Conservation (phyloP, 2,113 vertebrate species). For the Callionymus lyra region DNA sequence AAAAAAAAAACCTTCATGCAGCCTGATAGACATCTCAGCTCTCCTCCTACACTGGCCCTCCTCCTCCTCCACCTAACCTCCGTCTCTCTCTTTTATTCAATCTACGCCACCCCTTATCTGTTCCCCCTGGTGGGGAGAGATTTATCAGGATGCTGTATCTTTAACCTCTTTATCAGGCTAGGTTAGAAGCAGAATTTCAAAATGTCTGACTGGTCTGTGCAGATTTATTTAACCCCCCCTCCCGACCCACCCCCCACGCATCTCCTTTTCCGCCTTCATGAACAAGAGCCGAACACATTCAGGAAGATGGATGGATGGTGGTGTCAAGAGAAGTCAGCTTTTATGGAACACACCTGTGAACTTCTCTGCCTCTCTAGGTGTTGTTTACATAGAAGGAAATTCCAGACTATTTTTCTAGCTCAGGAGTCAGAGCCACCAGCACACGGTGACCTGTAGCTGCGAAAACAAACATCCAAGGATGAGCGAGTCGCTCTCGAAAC, state of each 20-base stretch:
- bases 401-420: conserved; percentile 18
- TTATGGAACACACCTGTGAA: conserved; percentile 35
- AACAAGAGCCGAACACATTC: conserved; percentile 35
- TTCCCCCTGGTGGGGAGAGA: conserved; percentile 75
- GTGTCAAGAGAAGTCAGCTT: background rate
- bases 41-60: conserved; percentile 31
- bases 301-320: background rate
- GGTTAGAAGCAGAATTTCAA: conserved; percentile 64
- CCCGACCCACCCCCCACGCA: conserved; percentile 23
- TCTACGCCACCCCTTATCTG: conserved; percentile 85
- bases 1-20: conserved; percentile 82
- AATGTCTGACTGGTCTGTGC: conserved; percentile 52
- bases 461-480: conserved; percentile 45
- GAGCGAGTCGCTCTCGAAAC: conserved; percentile 8
- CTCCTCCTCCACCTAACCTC: conserved; percentile 13
- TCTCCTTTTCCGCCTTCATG: conserved; percentile 14
- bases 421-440: conserved; percentile 18
- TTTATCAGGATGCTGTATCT: conserved; percentile 87
- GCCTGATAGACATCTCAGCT: conserved; percentile 97
- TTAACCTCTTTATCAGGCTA: conserved; percentile 77
- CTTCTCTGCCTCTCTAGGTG: conserved; percentile 16
- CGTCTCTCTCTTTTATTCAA: conserved; percentile 67
- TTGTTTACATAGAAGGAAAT: conserved; percentile 30
- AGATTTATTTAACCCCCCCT: conserved; percentile 55
- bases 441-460: conserved; percentile 42